Evolutionary conservation across 2,888 invertebrate species (phyloP), one percentile per base, ranked within the genome.

Genomic region (Odontocolon sp.): DNA sequence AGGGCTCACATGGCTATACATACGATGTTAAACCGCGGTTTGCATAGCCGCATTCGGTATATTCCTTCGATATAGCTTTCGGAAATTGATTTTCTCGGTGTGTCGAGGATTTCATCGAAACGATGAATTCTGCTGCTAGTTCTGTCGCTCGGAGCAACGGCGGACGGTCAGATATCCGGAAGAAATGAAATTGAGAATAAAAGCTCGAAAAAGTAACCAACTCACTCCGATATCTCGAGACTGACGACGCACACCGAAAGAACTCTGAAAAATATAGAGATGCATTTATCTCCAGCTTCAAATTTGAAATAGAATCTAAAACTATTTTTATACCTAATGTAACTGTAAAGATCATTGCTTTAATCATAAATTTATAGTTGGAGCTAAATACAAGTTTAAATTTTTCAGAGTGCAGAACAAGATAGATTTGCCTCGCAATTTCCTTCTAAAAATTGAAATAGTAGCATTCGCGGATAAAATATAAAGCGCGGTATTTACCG

Each of bases 51-150:
- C 6, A 11, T 40, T 21, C 8, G 45, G 6, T 38, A 26, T 21
- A 40, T 50, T 45, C 57, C 36, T 57, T 50, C 52, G 45, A 21
- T 31, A 74, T 74, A 45, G 57, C 38, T 77, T 74, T 73, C 72
- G 72, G 61, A 76, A 72, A 77, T 77, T 67, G 67, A 73, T 63
- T 63, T 66, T 63, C 59, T 45, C 63, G 21, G 21, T 40, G 6
- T 61, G 38, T 31, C 16, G 38, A 50, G 21, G 33, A 56, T 61
- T 61, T 21, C 28, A 42, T 40, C 33, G 18, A 18, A 33, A 40
- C 21, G 54, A 72, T 31, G 50, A 72, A 33, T 38, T 50, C 6
- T 40, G 42, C 28, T 28, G 33, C 16, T 45, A 18, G 36, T 9
- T 11, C 26, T 38, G 36, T 40, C 14, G 33, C 36, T 42, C 18